These are phyloP conservation scores for Poeciliopsis presidionis DNA, from an alignment of 2,797 vertebrate species.

Conservation along the genomic window DNA sequence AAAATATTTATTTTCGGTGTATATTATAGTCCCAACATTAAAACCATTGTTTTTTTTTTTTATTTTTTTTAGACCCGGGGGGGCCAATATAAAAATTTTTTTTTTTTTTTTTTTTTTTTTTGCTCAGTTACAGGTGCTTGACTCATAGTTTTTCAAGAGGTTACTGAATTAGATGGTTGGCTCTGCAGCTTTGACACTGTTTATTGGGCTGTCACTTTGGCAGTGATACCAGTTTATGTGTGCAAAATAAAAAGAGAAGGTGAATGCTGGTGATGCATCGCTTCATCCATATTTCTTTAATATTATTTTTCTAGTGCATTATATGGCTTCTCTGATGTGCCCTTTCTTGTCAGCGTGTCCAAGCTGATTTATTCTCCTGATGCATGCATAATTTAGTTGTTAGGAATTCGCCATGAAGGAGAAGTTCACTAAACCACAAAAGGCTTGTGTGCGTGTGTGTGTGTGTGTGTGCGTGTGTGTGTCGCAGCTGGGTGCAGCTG, in stretches of 20 bases:
- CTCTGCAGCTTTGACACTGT: conserved; percentile 39
- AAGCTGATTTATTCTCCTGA: conserved; percentile 79
- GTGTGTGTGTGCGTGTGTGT: conserved; percentile 19
- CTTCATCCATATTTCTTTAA: conserved; percentile 68
- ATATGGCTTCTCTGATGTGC: conserved; percentile 70
- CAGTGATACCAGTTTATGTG: conserved; percentile 56
- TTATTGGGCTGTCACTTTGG: conserved; percentile 55
- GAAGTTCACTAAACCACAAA: conserved; percentile 67
- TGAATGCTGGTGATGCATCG: conserved; percentile 34
- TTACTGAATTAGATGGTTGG: conserved; percentile 45
- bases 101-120: conserved; percentile 30
- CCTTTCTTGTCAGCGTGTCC: conserved; percentile 80
- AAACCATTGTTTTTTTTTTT: too few relatives aligned
- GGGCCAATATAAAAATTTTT: too few relatives aligned
- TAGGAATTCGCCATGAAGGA: conserved; percentile 73
- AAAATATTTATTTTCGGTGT: too few relatives aligned
- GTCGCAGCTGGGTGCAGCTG: conserved; percentile 68
- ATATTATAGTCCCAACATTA: too few relatives aligned
- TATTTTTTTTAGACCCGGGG: too few relatives aligned
- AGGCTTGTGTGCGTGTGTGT: conserved; percentile 30
- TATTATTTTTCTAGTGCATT: conserved; percentile 71
- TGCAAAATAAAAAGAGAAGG: conserved; percentile 49
- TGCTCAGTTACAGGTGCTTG: conserved; percentile 53
- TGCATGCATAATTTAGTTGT: conserved; percentile 83
- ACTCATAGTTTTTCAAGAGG: conserved; percentile 42